phyloP scores from a whole-genome alignment of 2,113 vertebrate genomes.

The Cryptomyrus ogoouensis region DNA sequence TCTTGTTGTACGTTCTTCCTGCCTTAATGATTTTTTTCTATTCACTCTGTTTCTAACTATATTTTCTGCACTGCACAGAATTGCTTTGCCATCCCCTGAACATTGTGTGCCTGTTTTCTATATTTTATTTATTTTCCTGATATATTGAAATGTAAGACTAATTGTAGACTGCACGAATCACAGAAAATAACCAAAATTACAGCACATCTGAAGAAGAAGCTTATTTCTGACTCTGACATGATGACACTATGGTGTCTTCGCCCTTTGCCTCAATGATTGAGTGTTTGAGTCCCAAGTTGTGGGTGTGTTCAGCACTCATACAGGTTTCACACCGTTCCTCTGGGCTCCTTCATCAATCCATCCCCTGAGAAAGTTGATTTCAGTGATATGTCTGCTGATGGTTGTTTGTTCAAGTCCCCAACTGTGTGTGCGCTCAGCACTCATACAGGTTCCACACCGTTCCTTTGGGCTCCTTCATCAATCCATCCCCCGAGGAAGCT shows the following conservation, averaged over 20 bases:
- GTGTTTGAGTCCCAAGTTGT: not conserved
- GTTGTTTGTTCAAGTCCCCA: not conserved
- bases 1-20: not conserved
- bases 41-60: not conserved
- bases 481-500: not conserved
- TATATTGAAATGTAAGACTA: not conserved
- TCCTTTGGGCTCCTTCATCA: not conserved
- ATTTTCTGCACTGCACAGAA: not conserved
- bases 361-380: not conserved
- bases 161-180: not conserved
- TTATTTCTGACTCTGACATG: not conserved
- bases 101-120: not conserved
- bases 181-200: not conserved
- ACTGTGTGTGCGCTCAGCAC: not conserved
- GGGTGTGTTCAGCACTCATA: not conserved
- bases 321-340: not conserved
- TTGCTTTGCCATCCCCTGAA: not conserved
- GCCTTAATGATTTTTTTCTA: not conserved
- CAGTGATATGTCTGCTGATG: not conserved
- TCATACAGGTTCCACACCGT: not conserved
- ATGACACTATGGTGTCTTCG: not conserved
- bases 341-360: not conserved
- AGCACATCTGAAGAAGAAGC: not conserved
- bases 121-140: not conserved
- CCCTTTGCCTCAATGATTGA: not conserved